Conservation (phyloP, 1,140 invertebrate species). For the Chrysopa pallens region DNA sequence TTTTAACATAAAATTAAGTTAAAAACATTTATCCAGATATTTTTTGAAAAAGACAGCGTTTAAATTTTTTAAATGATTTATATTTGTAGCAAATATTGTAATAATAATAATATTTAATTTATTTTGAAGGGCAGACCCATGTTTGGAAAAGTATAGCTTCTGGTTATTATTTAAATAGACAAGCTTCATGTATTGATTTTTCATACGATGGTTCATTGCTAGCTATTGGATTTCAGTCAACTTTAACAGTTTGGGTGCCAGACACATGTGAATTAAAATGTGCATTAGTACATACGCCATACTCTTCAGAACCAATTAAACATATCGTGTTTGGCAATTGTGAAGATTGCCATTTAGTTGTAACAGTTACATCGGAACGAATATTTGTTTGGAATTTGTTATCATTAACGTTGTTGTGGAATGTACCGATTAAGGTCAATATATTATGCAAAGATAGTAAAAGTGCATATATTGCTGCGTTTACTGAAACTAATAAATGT, state of each 20-base stretch:
- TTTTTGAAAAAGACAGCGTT: no score
- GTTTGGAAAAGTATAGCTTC: no score
- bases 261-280: conserved; percentile 33
- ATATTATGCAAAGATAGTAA: conserved; percentile 36
- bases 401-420: conserved; percentile 38
- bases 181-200: conserved; percentile 32
- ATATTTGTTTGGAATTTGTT: conserved; percentile 56
- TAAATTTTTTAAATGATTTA: no score
- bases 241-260: conserved; percentile 50
- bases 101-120: no score
- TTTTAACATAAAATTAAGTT: no score
- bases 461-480: conserved; percentile 42
- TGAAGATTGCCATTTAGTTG: conserved; percentile 41
- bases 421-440: conserved; percentile 30
- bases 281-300: conserved; percentile 17
- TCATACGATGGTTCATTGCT: conserved; percentile 60
- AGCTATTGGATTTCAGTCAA: conserved; percentile 47
- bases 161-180: no score
- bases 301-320: conserved; percentile 19
- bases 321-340: conserved; percentile 40
- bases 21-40: no score
- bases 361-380: conserved; percentile 31
- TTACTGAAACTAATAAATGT: conserved; percentile 41
- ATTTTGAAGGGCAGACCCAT: no score
- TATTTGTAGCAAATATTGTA: no score